phyloP scores from a whole-genome alignment of 2,797 vertebrate genomes.

The Enteromius treurensis region DNA sequence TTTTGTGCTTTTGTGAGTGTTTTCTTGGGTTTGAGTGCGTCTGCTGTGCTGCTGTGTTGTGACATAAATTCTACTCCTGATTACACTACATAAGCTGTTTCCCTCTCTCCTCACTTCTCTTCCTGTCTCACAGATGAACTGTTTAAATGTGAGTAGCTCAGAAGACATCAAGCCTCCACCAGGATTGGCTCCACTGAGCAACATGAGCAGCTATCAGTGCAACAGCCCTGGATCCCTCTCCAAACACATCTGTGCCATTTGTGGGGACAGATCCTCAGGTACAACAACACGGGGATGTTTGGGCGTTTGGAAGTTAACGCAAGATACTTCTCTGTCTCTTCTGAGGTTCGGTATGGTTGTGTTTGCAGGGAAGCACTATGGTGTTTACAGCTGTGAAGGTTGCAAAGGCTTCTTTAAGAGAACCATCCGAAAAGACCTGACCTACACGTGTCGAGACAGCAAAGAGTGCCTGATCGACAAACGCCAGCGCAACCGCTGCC shows the following conservation, averaged over 20 bases:
- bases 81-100: slow-evolving; percentile 6
- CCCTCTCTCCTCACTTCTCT: slow-evolving; percentile 59
- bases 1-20: slow-evolving; percentile 7
- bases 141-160: slow-evolving; percentile 84
- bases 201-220: slow-evolving; percentile 87
- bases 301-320: not conserved
- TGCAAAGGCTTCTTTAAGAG: slow-evolving; percentile 98
- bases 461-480: slow-evolving; percentile 97
- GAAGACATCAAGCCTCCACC: slow-evolving; percentile 93
- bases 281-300: slow-evolving; percentile 43
- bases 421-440: slow-evolving; percentile 92
- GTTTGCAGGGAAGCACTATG: slow-evolving; percentile 88
- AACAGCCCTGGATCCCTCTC: slow-evolving; percentile 89
- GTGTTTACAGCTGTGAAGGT: slow-evolving; percentile 95
- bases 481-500: slow-evolving; percentile 94
- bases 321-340: slow-evolving; percentile 6
- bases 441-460: slow-evolving; percentile 92
- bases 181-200: slow-evolving; percentile 83
- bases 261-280: slow-evolving; percentile 97
- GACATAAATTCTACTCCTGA: not conserved
- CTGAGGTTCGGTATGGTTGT: slow-evolving; percentile 27
- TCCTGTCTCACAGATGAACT: slow-evolving; percentile 78
- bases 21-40: slow-evolving; percentile 9
- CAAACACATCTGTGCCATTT: slow-evolving; percentile 97
- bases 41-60: not conserved